These are phyloP conservation scores for Anoplius nigerrimus DNA, from an alignment of 2,888 invertebrate species.

Conservation along the genomic window DNA sequence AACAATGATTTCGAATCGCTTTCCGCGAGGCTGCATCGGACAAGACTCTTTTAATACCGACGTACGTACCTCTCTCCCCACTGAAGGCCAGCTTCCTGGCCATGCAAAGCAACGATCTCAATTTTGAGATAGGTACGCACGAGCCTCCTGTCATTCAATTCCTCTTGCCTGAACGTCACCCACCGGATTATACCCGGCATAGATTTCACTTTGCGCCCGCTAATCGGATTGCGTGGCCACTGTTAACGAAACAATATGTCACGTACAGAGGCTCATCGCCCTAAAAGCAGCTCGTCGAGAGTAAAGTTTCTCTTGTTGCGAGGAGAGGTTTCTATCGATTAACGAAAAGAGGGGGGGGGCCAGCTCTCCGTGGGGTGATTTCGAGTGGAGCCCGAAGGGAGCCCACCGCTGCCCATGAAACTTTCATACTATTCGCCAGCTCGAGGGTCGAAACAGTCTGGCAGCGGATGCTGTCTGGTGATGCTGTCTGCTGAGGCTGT, in stretches of 20 bases:
- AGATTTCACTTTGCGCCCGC: too few relatives aligned
- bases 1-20: constrained; percentile 16
- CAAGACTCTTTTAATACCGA: constrained; percentile 3
- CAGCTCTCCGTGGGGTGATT: constrained; percentile 35
- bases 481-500: too few relatives aligned
- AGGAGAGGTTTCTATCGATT: constrained; percentile 54
- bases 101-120: too few relatives aligned
- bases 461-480: constrained; percentile 23
- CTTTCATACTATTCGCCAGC: constrained; percentile 33
- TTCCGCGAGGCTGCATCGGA: constrained; percentile 22
- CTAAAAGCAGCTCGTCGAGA: constrained; percentile 18
- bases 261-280: constrained; percentile 12
- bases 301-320: constrained; percentile 2
- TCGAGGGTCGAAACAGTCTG: constrained; percentile 20
- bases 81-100: too few relatives aligned
- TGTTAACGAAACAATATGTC: constrained; percentile 12
- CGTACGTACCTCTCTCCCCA: too few relatives aligned
- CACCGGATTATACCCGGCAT: too few relatives aligned
- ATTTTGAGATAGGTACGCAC: too few relatives aligned
- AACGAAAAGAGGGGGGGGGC: constrained; percentile 20
- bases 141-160: too few relatives aligned
- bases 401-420: constrained; percentile 35
- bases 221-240: background rate
- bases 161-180: too few relatives aligned
- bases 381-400: constrained; percentile 35